These are phyloP conservation scores for Tholera decimalis DNA, from an alignment of 2,888 invertebrate species.

Conservation along the genomic window DNA sequence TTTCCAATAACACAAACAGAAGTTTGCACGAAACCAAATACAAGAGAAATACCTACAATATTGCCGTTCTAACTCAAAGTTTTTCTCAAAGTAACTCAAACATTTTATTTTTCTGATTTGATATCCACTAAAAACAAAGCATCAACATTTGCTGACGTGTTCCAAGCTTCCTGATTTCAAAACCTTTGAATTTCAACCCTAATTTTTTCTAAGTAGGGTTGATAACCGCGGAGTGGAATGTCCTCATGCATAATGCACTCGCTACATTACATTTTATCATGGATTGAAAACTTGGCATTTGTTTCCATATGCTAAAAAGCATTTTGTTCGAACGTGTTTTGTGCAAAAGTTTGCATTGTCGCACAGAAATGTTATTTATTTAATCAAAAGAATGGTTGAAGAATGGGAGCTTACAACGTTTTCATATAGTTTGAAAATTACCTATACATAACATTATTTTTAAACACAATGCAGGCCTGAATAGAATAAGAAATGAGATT, in stretches of 20 bases:
- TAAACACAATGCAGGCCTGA: neutral
- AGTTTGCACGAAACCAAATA: conserved; percentile 22
- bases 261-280: conserved; percentile 54
- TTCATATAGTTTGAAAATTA: too few species aligned
- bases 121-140: conserved; percentile 55
- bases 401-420: conserved; percentile 23
- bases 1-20: conserved; percentile 29
- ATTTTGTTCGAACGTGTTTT: conserved; percentile 47
- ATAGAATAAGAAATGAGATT: too few species aligned
- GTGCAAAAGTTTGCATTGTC: conserved; percentile 26
- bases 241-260: conserved; percentile 51
- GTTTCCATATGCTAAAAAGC: conserved; percentile 47
- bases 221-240: conserved; percentile 6
- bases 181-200: conserved; percentile 35
- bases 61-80: conserved; percentile 38
- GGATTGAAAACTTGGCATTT: conserved; percentile 58
- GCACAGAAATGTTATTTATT: conserved; percentile 44
- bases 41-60: conserved; percentile 14
- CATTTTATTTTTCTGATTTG: conserved; percentile 44
- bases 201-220: conserved; percentile 4
- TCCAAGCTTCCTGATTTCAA: conserved; percentile 29
- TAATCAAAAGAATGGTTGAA: conserved; percentile 27
- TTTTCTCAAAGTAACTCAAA: too few species aligned
- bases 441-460: too few species aligned
- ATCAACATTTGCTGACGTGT: conserved; percentile 39